phyloP scores from a whole-genome alignment of 1,140 invertebrate genomes.

The Hirudo medicinalis region DNA sequence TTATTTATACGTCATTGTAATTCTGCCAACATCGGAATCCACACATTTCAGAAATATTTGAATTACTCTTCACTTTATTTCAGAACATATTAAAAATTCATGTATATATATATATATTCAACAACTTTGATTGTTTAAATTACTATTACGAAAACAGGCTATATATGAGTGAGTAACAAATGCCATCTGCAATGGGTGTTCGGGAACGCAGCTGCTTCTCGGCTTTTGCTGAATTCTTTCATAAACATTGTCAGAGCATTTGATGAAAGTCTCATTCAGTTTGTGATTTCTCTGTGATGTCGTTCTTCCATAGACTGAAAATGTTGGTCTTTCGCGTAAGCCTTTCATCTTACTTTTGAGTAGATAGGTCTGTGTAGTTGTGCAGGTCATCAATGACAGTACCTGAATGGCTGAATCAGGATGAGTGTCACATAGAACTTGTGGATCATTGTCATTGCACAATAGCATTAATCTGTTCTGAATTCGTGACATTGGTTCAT shows the following conservation, averaged over 20 bases:
- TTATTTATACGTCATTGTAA: not conserved
- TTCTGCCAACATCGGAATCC: not conserved
- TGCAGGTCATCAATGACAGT: not conserved
- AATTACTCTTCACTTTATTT: too few relatives aligned
- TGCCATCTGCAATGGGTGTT: not conserved
- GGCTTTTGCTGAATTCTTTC: slow-evolving; percentile 3
- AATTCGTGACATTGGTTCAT: too few relatives aligned
- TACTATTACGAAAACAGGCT: not conserved
- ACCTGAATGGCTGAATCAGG: not conserved
- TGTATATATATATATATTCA: too few relatives aligned
- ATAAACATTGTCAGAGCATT: too few relatives aligned
- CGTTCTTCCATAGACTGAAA: not conserved
- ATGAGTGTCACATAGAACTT: not conserved
- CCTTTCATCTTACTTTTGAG: not conserved
- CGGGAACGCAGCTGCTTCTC: not conserved
- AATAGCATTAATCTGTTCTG: not conserved
- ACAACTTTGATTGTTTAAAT: not conserved
- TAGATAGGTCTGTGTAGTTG: not conserved
- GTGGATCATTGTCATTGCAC: not conserved
- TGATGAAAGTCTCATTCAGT: too few relatives aligned
- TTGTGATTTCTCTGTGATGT: slow-evolving; percentile 10
- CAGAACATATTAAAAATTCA: too few relatives aligned
- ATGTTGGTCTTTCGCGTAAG: not conserved
- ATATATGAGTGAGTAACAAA: not conserved
- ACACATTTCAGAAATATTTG: not conserved